Percentiles rank a stretch among this genome's conserved stretches.
Evolutionary conservation across 2,113 vertebrate species (phyloP).

Genomic region (Marmota monax): DNA sequence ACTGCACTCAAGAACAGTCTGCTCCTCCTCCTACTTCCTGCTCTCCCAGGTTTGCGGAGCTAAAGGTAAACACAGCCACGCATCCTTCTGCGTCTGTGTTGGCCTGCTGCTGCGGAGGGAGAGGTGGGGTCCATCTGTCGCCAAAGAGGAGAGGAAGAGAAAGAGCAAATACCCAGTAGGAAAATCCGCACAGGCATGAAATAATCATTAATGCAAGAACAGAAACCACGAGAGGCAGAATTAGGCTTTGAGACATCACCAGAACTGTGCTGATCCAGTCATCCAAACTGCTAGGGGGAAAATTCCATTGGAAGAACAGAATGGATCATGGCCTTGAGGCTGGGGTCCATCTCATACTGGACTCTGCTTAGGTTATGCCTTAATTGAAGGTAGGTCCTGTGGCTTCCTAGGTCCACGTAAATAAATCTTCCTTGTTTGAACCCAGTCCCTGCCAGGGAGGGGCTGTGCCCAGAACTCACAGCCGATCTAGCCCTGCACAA

Average conservation of each 20-base stretch:
- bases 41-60: not conserved
- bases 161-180: not conserved
- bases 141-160: rapidly evolving
- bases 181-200: rapidly evolving
- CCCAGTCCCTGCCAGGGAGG: rapidly evolving
- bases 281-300: not conserved
- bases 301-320: not conserved
- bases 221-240: rapidly evolving
- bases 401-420: rapidly evolving
- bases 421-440: not conserved
- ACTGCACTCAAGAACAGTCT: not conserved
- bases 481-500: not conserved
- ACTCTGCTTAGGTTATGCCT: not conserved
- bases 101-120: too few relatives aligned
- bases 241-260: not conserved
- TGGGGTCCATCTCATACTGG: rapidly evolving
- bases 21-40: too few relatives aligned
- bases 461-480: not conserved
- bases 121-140: rapidly evolving
- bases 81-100: too few relatives aligned
- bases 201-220: not conserved
- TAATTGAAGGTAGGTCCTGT: rapidly evolving
- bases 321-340: not conserved
- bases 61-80: rapidly evolving
- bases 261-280: not conserved